Conservation (phyloP, 2,113 vertebrate species). For the Mobula birostris region DNA sequence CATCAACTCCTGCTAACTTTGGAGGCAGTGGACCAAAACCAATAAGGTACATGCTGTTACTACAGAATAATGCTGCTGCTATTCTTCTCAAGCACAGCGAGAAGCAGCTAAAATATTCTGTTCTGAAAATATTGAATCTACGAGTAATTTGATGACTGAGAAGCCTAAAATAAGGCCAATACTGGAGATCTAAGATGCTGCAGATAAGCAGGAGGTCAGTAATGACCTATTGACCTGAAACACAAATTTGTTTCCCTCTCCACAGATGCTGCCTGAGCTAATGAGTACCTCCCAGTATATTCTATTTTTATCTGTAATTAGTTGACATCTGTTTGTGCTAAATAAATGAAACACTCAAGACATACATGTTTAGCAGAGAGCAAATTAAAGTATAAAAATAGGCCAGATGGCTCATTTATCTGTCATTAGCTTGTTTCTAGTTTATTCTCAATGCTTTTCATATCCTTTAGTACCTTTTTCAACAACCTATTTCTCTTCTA, state of each 20-base stretch:
- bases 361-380: background rate
- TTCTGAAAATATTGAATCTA: background rate
- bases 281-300: too few species aligned
- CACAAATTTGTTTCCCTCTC: too few species aligned
- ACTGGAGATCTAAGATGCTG: too few species aligned
- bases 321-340: background rate
- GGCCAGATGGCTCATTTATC: background rate
- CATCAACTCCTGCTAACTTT: slow-evolving; percentile 80
- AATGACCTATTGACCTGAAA: too few species aligned
- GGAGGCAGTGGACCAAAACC: slow-evolving; percentile 80
- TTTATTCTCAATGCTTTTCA: background rate
- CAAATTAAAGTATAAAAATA: background rate
- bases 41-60: slow-evolving; percentile 66
- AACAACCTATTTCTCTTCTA: background rate
- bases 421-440: background rate
- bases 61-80: background rate
- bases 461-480: background rate
- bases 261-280: too few species aligned
- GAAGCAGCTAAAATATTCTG: background rate
- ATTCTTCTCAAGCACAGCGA: too few species aligned
- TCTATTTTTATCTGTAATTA: background rate
- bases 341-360: background rate
- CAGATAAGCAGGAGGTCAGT: too few species aligned
- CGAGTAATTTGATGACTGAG: background rate
- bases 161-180: too few species aligned